phyloP scores from a whole-genome alignment of 2,888 invertebrate genomes.

The Hydrotaea diabolus region DNA sequence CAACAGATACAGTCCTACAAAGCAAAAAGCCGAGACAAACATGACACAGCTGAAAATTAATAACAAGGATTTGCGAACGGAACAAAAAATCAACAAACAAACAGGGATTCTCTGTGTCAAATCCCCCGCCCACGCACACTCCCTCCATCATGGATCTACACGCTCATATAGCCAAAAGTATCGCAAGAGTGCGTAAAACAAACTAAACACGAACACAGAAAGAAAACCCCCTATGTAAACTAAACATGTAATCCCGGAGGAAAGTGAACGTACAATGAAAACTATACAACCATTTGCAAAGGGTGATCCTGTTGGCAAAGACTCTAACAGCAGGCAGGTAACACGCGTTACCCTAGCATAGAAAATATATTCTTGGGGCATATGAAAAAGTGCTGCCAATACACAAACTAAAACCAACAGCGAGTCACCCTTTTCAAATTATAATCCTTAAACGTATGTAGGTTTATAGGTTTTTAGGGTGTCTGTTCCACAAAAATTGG shows the following conservation, averaged over 20 bases:
- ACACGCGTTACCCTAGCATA: too few species aligned
- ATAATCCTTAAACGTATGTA: slow-evolving; percentile 27
- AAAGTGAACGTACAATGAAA: neutral
- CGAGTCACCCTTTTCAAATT: neutral
- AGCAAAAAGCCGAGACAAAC: slow-evolving; percentile 33
- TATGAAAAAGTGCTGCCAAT: neutral
- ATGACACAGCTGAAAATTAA: slow-evolving; percentile 47
- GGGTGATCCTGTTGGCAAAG: neutral
- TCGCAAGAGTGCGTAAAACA: slow-evolving; percentile 35
- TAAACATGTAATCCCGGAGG: slow-evolving; percentile 49
- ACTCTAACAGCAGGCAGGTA: too few species aligned
- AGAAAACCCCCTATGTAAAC: slow-evolving; percentile 55
- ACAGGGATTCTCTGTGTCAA: slow-evolving; percentile 19
- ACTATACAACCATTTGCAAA: slow-evolving; percentile 7
- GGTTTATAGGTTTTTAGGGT: slow-evolving; percentile 55
- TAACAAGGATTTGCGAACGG: slow-evolving; percentile 49
- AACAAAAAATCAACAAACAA: slow-evolving; percentile 53
- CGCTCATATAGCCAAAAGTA: slow-evolving; percentile 74
- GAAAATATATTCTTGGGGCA: too few species aligned
- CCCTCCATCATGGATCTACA: slow-evolving; percentile 71
- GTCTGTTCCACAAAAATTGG: slow-evolving; percentile 26
- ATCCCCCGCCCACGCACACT: neutral
- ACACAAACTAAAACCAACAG: neutral
- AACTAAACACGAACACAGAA: slow-evolving; percentile 33
- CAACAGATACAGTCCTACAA: neutral